A percentile compares a stretch with the other conserved stretches of the same genome.
phyloP scores from a whole-genome alignment of 2,888 invertebrate species.

The Drosophila buzzatii region DNA sequence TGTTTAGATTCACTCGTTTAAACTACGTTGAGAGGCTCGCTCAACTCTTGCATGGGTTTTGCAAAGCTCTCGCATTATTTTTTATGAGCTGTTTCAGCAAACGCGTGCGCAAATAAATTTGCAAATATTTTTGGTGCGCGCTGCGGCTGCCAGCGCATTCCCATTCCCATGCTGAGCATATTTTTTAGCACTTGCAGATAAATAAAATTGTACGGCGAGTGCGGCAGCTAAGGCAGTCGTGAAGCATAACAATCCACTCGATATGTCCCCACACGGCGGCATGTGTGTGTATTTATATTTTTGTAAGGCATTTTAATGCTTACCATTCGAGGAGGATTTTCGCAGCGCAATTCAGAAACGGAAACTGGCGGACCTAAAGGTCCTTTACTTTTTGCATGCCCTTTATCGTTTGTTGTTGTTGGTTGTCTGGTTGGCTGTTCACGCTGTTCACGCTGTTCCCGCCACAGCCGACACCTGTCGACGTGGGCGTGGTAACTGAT shows the following conservation, averaged over 20 bases:
- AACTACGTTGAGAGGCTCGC: neutral
- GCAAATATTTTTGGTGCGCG: neutral
- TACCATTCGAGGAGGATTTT: constrained; percentile 42
- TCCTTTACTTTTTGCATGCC: constrained; percentile 23
- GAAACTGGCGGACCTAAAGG: constrained; percentile 25
- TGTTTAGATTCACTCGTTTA: neutral
- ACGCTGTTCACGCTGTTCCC: constrained; percentile 16
- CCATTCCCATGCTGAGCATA: constrained; percentile 6
- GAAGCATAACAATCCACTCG: constrained; percentile 12
- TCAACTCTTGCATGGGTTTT: neutral
- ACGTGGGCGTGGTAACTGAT: constrained; percentile 64
- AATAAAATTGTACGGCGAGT: constrained; percentile 44
- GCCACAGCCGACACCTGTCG: constrained; percentile 69
- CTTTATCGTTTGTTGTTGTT: constrained; percentile 9
- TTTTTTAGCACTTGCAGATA: constrained; percentile 61
- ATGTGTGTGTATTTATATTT: constrained; percentile 16
- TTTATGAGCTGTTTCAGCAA: constrained; percentile 15
- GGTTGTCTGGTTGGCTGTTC: no score
- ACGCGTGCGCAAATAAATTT: constrained; percentile 7
- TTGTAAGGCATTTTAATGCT: constrained; percentile 50
- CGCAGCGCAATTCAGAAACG: constrained; percentile 20
- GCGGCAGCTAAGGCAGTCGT: constrained; percentile 25
- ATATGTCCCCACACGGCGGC: constrained; percentile 2
- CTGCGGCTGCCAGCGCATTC: neutral
- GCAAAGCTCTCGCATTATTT: neutral